Base-by-base conservation (phyloP, 2,113 vertebrate species). In the Otocyon megalotis region DNA sequence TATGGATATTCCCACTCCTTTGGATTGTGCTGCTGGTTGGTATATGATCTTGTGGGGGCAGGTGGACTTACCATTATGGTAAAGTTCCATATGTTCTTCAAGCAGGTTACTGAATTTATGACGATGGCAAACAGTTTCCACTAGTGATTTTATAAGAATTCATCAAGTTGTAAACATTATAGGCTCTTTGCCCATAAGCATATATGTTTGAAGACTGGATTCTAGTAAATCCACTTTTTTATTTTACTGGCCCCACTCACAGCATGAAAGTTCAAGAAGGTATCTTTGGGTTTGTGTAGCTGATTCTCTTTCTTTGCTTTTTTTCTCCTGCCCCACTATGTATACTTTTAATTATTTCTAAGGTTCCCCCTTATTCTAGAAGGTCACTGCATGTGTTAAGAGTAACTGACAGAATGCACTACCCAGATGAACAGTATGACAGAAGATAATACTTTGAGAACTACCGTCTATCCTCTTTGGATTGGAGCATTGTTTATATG, bases 141-240 rank as follows among this genome's bases (percentile, higher is more conserved):
- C 65, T 95, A 50, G n/a, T 60, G 83, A 86, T 85, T 86, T 92
- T 43, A 2, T 86, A 76, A 72, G 35, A 84, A n/a, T 3, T 77
- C 92, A 43, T 93, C 22, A 82, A 20, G 24, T 79, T 97, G 76
- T 95, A 95, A 95, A 89, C n/a, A 48, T 24, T n/a, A 88, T 67
- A 8, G 37, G 35, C 48, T 88, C 32, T 76, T 28, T 92, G 20
- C 19, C 56, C 28, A 11, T 67, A 89, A 76, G 72, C 92, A 50
- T 82, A 11, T 90, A 32, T 35, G 4, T 85, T 85, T 60, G 48
- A 88, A 84, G n/a, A 74, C 15, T 65, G 50, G 35, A 35, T 60
- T 92, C 22, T 62, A 88, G 6, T 58, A 87, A 94, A 72, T 79
- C 77, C 37, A 56, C 43, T n/a, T 88, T 85, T 88, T 88, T 15